Evolutionary conservation across 2,797 vertebrate species (phyloP).

Genomic region (Yasuhikotakia modesta): DNA sequence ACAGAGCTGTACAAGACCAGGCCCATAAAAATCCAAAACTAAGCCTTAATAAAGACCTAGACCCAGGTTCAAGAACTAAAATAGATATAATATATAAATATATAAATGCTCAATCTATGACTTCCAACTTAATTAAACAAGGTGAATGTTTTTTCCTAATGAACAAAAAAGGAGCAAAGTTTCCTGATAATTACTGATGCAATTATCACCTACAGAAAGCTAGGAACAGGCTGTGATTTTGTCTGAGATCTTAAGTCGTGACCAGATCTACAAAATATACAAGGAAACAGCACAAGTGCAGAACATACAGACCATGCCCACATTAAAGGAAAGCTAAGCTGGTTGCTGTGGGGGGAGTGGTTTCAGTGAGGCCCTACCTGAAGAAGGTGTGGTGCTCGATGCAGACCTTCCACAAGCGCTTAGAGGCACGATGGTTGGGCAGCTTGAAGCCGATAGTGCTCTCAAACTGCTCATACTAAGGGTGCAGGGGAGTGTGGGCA

Average conservation of each 20-base stretch:
- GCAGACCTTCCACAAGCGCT: conserved; percentile 99
- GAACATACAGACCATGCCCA: conserved; percentile 30
- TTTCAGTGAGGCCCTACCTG: conserved; percentile 79
- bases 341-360: background rate
- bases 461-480: conserved; percentile 86
- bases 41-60: too few relatives aligned
- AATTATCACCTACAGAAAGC: too few relatives aligned
- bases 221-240: background rate
- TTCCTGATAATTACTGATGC: background rate
- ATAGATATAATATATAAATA: background rate
- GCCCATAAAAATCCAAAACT: too few relatives aligned
- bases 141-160: too few relatives aligned
- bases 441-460: conserved; percentile 99
- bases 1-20: too few relatives aligned
- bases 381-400: conserved; percentile 99
- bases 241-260: background rate
- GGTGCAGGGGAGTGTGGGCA: conserved; percentile 59
- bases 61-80: background rate
- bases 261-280: background rate
- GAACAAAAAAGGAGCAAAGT: background rate
- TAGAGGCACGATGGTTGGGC: conserved; percentile 97
- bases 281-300: background rate
- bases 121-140: too few relatives aligned
- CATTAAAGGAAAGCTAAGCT: background rate
- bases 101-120: too few relatives aligned